A percentile compares a stretch with the other conserved stretches of the same genome.
Conservation (phyloP, 2,797 vertebrate genomes). For the Numenius phaeopus region DNA sequence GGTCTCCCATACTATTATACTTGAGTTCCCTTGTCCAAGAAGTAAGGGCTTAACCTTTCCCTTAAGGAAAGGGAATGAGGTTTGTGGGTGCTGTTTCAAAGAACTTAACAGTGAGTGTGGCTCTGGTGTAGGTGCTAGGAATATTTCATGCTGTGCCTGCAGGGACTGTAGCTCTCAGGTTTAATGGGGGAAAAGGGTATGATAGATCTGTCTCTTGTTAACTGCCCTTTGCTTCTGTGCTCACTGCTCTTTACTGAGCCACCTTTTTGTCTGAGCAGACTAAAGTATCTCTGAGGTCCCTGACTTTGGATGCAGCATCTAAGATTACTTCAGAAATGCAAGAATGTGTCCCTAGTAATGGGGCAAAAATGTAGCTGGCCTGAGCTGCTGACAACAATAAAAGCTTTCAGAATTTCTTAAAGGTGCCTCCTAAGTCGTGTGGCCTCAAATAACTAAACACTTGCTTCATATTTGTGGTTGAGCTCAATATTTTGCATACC, state of each 20-base stretch:
- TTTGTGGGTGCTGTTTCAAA: background rate
- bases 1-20: background rate
- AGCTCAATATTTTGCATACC: conserved; percentile 69
- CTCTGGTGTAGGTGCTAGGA: background rate
- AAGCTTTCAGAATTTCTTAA: conserved; percentile 33
- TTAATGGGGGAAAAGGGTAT: fast-evolving
- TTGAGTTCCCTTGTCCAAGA: background rate
- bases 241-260: background rate
- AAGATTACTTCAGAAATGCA: background rate
- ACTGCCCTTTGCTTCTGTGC: background rate
- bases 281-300: background rate
- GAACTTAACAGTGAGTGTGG: background rate
- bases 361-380: background rate
- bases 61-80: background rate
- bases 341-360: background rate
- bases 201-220: fast-evolving
- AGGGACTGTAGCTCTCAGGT: fast-evolving
- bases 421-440: conserved; percentile 24
- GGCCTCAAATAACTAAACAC: conserved; percentile 38
- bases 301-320: background rate
- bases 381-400: conserved; percentile 20
- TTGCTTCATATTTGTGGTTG: conserved; percentile 70
- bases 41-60: background rate
- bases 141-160: background rate
- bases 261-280: background rate